Percentiles rank a stretch among this genome's conserved stretches.
Evolutionary conservation across 1,140 invertebrate genomes (phyloP).

Genomic region (Drosophila biarmipes): DNA sequence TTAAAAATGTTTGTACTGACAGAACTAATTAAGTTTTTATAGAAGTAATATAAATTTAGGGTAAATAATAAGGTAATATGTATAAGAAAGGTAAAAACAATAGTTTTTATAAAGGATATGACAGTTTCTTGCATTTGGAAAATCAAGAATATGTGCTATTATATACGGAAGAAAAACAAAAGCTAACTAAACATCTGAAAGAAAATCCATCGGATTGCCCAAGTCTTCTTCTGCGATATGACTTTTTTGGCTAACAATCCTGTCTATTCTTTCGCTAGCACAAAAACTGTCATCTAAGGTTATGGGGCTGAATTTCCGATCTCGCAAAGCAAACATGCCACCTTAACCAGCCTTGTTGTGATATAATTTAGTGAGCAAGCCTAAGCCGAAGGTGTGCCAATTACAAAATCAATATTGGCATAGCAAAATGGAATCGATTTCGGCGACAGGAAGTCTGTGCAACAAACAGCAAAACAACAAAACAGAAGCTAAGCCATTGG

Average conservation of each 20-base stretch:
- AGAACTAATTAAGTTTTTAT: too few species aligned
- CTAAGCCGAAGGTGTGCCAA: slow-evolving; percentile 42
- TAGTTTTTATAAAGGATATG: too few species aligned
- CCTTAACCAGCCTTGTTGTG: slow-evolving; percentile 19
- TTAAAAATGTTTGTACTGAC: too few species aligned
- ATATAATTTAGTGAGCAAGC: slow-evolving; percentile 32
- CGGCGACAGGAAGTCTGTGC: slow-evolving; percentile 29
- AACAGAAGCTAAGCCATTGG: slow-evolving; percentile 50
- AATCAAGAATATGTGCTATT: not conserved
- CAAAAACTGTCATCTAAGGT: slow-evolving; percentile 6
- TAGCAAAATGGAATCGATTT: slow-evolving; percentile 44
- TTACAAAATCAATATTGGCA: slow-evolving; percentile 75
- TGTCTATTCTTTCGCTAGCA: too few species aligned
- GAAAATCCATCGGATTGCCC: not conserved
- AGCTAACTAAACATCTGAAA: not conserved
- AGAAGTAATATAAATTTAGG: too few species aligned
- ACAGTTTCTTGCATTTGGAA: not conserved
- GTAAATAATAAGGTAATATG: too few species aligned
- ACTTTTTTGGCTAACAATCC: not conserved
- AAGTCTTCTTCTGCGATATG: not conserved
- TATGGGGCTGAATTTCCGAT: not conserved
- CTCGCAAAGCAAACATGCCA: not conserved
- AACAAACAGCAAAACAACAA: slow-evolving; percentile 6
- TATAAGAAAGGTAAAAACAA: too few species aligned
- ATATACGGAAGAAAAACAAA: not conserved